Evolutionary conservation across 1,140 invertebrate genomes (phyloP).

Genomic region (Drosophila obscura): DNA sequence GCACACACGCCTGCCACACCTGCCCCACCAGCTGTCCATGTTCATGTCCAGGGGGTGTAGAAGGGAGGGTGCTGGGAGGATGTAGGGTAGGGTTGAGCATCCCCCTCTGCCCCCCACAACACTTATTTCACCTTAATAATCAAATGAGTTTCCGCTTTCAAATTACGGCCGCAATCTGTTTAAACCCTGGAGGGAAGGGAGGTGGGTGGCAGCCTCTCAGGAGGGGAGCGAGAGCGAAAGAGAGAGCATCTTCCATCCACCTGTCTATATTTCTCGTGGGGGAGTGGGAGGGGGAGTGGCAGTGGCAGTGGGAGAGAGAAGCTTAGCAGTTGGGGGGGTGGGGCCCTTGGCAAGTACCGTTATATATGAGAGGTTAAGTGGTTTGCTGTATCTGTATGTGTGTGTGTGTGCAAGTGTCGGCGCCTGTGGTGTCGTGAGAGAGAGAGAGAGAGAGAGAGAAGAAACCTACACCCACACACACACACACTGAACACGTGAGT

Average conservation of each 20-base stretch:
- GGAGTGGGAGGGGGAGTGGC: background rate
- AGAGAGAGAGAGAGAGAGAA: background rate
- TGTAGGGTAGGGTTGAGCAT: background rate
- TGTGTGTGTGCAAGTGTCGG: conserved; percentile 17
- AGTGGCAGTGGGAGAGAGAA: background rate
- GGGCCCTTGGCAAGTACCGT: conserved; percentile 2
- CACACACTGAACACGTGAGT: conserved; percentile 24
- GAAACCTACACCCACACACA: conserved; percentile 4
- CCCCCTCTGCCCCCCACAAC: conserved; percentile 21
- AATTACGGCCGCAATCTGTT: conserved; percentile 82
- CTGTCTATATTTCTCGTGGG: conserved; percentile 63
- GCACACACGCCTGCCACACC: conserved; percentile 53
- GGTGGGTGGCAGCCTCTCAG: conserved; percentile 23
- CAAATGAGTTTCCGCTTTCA: conserved; percentile 80
- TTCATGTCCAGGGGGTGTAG: background rate
- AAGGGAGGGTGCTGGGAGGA: background rate
- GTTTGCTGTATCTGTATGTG: conserved; percentile 8
- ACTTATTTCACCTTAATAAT: conserved; percentile 82
- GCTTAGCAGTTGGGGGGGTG: background rate
- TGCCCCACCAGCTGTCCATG: conserved; percentile 23
- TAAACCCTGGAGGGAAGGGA: conserved; percentile 60
- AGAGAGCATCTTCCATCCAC: conserved; percentile 12
- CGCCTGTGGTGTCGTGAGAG: conserved; percentile 29
- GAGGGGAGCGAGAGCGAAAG: background rate
- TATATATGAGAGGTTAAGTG: conserved; percentile 49